These are phyloP conservation scores for Apodemus speciosus DNA, from an alignment of 2,113 vertebrate genomes.

Conservation along the genomic window DNA sequence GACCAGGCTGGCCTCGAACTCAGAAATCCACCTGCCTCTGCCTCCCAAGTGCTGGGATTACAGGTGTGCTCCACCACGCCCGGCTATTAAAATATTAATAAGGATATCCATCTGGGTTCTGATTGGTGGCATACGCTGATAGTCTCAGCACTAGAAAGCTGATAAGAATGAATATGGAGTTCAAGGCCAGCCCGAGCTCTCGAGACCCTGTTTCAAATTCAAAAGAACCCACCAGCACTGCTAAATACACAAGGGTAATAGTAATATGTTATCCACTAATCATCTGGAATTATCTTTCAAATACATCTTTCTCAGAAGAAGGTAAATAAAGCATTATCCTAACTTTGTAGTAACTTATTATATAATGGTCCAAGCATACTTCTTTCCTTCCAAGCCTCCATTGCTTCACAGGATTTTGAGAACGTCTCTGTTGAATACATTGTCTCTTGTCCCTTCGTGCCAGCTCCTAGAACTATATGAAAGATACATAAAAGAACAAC, in stretches of 20 bases:
- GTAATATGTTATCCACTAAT: constrained; percentile 5
- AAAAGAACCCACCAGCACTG: not conserved
- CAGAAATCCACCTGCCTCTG: no score
- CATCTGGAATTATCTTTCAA: constrained; percentile 57
- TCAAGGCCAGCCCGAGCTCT: not conserved
- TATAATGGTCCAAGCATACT: not conserved
- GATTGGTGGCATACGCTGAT: not conserved
- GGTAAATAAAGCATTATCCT: constrained; percentile 34
- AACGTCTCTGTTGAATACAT: constrained; percentile 32
- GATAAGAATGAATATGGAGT: not conserved
- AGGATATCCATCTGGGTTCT: not conserved
- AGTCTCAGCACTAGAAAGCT: not conserved
- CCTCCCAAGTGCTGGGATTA: no score
- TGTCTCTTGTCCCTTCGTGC: not conserved
- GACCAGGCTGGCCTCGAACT: no score
- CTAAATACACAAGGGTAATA: not conserved
- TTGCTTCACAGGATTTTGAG: not conserved
- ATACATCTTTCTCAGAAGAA: not conserved
- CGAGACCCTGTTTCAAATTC: not conserved
- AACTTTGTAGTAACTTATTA: constrained; percentile 43
- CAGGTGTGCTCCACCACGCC: no score
- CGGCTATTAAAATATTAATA: constrained; percentile 25
- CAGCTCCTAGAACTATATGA: not conserved
- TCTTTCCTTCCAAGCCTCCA: constrained; percentile 17
- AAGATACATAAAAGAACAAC: not conserved